Conservation (phyloP, 1,140 invertebrate genomes). For the Drosophila ficusphila region DNA sequence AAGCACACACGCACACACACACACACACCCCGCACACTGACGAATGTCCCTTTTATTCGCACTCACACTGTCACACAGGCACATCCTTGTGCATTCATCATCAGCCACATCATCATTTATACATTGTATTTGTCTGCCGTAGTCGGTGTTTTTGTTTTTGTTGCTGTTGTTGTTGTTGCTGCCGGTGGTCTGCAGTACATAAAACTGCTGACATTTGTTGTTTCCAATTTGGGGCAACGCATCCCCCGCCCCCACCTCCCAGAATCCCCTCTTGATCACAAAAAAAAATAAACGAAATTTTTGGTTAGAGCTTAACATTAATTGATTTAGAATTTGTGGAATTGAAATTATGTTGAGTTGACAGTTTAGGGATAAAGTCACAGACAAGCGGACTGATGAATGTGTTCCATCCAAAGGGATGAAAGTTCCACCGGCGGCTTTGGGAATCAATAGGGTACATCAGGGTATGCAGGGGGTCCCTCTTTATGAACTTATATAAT, state of each 20-base stretch:
- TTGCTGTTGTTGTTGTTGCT: conserved; percentile 21
- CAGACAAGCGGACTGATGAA: conserved; percentile 5
- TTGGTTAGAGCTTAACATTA: conserved; percentile 57
- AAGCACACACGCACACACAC: conserved; percentile 36
- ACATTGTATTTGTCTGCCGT: conserved; percentile 73
- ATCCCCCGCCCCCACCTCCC: background rate
- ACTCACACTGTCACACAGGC: conserved; percentile 16
- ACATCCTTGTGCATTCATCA: conserved; percentile 70
- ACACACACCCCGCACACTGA: conserved; percentile 8
- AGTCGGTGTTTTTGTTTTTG: conserved; percentile 28
- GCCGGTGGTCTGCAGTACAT: conserved; percentile 56
- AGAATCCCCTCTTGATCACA: background rate
- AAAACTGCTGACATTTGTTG: conserved; percentile 80
- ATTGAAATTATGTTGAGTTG: conserved; percentile 58
- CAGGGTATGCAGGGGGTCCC: background rate
- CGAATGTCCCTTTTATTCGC: conserved; percentile 32
- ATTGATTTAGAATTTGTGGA: conserved; percentile 71
- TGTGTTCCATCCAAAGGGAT: conserved; percentile 1
- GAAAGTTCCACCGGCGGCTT: background rate
- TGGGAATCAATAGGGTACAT: background rate
- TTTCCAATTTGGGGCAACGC: conserved; percentile 66
- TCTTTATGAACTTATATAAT: background rate
- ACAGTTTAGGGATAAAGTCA: conserved; percentile 38
- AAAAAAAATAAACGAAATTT: conserved; percentile 19
- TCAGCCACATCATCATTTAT: conserved; percentile 80